Evolutionary conservation across 2,113 vertebrate genomes (phyloP).

Genomic region (Sterna hirundo): DNA sequence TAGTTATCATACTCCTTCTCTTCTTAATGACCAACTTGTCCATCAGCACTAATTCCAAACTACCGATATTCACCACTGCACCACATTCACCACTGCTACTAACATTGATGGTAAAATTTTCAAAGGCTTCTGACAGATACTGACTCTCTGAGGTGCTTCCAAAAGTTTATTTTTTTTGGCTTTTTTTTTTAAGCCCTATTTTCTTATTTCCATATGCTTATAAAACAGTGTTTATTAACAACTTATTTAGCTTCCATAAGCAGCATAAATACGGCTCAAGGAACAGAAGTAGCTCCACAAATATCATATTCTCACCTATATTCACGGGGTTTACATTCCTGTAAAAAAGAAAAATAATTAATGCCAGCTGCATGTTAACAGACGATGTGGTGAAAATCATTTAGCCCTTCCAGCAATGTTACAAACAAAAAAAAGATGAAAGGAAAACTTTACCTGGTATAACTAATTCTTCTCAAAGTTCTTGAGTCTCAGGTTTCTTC

Average conservation of each 20-base stretch:
- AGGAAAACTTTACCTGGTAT: background rate
- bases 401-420: background rate
- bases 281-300: background rate
- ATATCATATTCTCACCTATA: background rate
- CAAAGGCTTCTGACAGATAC: background rate
- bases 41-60: background rate
- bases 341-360: background rate
- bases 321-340: background rate
- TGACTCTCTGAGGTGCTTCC: background rate
- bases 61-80: background rate
- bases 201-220: background rate
- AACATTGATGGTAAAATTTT: background rate
- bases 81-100: background rate
- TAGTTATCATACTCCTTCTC: background rate
- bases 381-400: background rate
- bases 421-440: background rate
- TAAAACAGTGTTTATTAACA: background rate
- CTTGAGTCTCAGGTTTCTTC: background rate
- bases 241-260: background rate
- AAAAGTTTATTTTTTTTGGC: background rate
- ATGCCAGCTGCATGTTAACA: background rate
- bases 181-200: background rate
- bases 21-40: background rate
- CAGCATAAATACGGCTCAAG: background rate
- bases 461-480: background rate